Conservation (phyloP, 2,797 vertebrate genomes). For the Tarsius wallacei region DNA sequence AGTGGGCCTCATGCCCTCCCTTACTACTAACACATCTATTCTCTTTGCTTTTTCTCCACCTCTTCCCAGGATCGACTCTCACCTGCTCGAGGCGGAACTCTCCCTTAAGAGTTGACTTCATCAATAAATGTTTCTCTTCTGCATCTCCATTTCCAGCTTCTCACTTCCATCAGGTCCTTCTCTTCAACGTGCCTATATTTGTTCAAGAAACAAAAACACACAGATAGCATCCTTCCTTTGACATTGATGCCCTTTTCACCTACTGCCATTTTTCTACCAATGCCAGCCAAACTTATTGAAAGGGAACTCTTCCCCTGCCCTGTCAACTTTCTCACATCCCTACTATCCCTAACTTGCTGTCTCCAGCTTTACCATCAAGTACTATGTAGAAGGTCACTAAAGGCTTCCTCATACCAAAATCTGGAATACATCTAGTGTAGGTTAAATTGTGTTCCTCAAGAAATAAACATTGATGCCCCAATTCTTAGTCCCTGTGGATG, state of each 20-base stretch:
- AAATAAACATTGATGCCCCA: accelerated
- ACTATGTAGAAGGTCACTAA: accelerated
- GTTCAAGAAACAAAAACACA: not conserved
- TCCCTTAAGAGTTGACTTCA: not conserved
- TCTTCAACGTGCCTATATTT: not conserved
- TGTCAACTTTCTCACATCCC: not conserved
- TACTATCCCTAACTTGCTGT: accelerated
- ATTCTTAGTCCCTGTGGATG: too few species aligned
- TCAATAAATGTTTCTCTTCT: not conserved
- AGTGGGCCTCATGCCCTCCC: accelerated
- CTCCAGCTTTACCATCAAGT: not conserved
- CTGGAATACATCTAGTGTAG: not conserved
- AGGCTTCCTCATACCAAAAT: not conserved
- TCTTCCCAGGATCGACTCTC: accelerated
- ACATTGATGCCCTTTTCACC: not conserved
- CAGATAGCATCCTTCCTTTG: not conserved
- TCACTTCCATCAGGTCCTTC: not conserved
- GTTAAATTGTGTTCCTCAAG: not conserved
- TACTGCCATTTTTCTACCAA: too few species aligned
- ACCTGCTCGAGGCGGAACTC: not conserved
- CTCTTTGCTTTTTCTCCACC: not conserved
- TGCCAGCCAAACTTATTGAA: not conserved
- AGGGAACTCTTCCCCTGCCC: not conserved
- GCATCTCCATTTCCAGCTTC: not conserved
- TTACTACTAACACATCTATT: not conserved